Evolutionary conservation across 2,888 invertebrate species (phyloP).

Genomic region (Carcina quercana): DNA sequence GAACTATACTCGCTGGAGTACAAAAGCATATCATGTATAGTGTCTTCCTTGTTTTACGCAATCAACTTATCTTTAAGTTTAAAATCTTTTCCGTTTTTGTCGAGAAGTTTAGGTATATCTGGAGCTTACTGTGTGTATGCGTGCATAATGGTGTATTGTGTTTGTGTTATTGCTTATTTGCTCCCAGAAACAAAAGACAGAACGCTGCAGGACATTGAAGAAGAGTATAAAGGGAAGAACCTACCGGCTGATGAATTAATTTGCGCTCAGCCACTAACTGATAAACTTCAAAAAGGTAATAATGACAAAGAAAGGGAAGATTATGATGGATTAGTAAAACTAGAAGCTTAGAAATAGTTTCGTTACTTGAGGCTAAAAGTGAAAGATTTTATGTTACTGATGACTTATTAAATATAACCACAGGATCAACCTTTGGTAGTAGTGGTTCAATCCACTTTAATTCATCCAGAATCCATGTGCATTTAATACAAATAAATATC

Average conservation of each 20-base stretch:
- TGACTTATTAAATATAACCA: too few relatives aligned
- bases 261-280: too few relatives aligned
- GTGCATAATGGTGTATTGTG: constrained; percentile 34
- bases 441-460: too few relatives aligned
- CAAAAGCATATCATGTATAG: constrained; percentile 70
- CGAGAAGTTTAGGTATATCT: constrained; percentile 33
- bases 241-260: not conserved
- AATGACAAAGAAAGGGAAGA: too few relatives aligned
- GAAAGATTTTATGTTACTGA: too few relatives aligned
- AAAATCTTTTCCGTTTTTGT: constrained; percentile 40
- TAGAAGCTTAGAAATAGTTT: too few relatives aligned
- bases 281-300: too few relatives aligned
- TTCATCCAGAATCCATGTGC: too few relatives aligned
- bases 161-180: constrained; percentile 35
- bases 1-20: constrained; percentile 77
- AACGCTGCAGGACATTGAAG: constrained; percentile 50
- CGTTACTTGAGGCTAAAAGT: too few relatives aligned
- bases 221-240: constrained; percentile 39
- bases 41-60: constrained; percentile 44
- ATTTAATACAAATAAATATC: too few relatives aligned
- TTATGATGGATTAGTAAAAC: too few relatives aligned
- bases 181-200: constrained; percentile 51
- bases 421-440: too few relatives aligned
- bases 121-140: constrained; percentile 45
- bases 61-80: constrained; percentile 40